These are phyloP conservation scores for Triplophysa siluroides DNA, from an alignment of 2,113 vertebrate species.

Conservation along the genomic window DNA sequence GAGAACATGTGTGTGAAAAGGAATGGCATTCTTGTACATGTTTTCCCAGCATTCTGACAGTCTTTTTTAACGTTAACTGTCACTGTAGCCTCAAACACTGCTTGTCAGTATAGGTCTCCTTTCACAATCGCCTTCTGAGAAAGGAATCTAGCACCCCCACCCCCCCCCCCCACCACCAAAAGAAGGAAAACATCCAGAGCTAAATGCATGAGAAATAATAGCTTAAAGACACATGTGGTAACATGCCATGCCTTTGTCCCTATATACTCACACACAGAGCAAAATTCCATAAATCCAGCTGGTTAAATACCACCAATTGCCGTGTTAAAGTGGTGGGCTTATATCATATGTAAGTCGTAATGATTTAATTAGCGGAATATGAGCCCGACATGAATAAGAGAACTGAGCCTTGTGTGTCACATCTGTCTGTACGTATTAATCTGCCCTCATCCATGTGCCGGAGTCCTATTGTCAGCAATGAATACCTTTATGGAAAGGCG, in stretches of 20 bases:
- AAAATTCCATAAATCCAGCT: conserved; percentile 36
- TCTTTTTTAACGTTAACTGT: conserved; percentile 1
- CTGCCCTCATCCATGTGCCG: conserved; percentile 65
- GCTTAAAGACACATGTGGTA: conserved; percentile 57
- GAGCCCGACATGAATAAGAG: conserved; percentile 60
- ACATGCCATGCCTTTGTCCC: conserved; percentile 61
- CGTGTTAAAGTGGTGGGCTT: conserved; percentile 56
- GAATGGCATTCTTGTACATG: conserved; percentile 39
- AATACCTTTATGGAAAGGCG: conserved; percentile 69
- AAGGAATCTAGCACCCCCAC: conserved; percentile 53
- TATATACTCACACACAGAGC: conserved; percentile 31
- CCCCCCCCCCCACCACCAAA: no score
- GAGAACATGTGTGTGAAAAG: conserved; percentile 72
- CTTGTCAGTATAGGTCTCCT: conserved; percentile 3
- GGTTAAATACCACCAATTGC: conserved; percentile 55
- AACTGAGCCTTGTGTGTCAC: conserved; percentile 43
- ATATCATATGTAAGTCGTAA: conserved; percentile 66
- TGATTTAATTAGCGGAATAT: conserved; percentile 67
- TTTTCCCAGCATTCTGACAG: not conserved
- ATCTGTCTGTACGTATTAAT: conserved; percentile 61
- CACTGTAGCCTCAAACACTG: not conserved
- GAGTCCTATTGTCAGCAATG: conserved; percentile 63
- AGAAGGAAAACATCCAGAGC: conserved; percentile 52
- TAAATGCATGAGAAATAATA: conserved; percentile 59
- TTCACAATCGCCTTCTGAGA: conserved; percentile 23